Percentiles rank a stretch among this genome's conserved stretches.
Conservation (phyloP, 2,797 vertebrate species). For the Enoplosus armatus region DNA sequence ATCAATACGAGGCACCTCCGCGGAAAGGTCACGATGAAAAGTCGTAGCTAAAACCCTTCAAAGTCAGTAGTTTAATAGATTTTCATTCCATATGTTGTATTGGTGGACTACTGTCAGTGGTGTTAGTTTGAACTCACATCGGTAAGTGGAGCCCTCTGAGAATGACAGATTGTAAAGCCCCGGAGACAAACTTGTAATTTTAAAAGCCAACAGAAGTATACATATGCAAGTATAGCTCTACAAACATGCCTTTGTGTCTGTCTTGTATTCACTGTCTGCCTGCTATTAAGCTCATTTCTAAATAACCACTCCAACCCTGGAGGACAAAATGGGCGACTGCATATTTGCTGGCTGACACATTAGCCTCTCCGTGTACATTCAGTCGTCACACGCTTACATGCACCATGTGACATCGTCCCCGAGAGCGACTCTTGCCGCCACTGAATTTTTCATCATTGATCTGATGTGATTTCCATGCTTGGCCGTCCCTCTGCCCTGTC, state of each 20-base stretch:
- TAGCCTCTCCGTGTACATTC: constrained; percentile 35
- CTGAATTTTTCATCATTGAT: constrained; percentile 81
- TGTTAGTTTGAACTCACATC: background rate
- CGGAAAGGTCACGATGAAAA: background rate
- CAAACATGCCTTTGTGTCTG: constrained; percentile 4
- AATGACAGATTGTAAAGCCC: background rate
- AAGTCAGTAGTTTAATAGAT: too few relatives aligned
- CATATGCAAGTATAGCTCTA: background rate
- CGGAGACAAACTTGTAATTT: background rate
- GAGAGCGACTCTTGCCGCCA: constrained; percentile 50
- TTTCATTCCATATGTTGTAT: background rate
- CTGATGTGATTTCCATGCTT: constrained; percentile 81
- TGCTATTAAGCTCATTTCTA: constrained; percentile 27
- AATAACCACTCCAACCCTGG: background rate
- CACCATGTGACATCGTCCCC: constrained; percentile 61
- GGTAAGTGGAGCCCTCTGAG: background rate
- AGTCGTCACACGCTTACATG: constrained; percentile 53
- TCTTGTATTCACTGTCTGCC: background rate
- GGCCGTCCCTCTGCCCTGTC: constrained; percentile 73
- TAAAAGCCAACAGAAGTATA: constrained; percentile 9
- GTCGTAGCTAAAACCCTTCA: too few relatives aligned
- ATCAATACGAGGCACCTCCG: constrained; percentile 8
- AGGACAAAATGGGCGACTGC: constrained; percentile 39
- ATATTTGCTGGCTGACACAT: constrained; percentile 52
- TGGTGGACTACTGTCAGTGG: too few relatives aligned